Base-by-base conservation (phyloP, 1,140 invertebrate genomes). In the Pogonus chalceus region DNA sequence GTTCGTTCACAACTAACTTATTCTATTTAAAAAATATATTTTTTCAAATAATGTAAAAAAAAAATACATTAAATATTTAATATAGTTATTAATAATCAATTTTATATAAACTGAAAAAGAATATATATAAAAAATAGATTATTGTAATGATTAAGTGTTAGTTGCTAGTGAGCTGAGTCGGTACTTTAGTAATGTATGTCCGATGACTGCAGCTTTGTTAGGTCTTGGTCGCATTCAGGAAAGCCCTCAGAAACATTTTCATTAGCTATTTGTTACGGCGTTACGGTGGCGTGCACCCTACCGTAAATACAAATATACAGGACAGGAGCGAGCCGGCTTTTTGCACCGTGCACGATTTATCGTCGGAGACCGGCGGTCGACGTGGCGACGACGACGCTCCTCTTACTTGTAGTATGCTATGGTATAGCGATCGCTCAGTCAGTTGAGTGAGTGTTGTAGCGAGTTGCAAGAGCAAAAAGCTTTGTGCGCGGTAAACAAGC, bases 211-310 rank as follows among this genome's bases (percentile, higher is more conserved):
- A 58, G 61, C 62, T 66, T 66, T 64, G 59, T 66, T 64, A 62
- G 51, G 58, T 56, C 55, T 35, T 50, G 20, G 49, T 49, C 49
- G n/a, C 52, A 46, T 55, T 52, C 56, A 53, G 43, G 22, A 47
- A 49, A 31, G 9, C 37, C 18, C 58, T 64, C 61, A 58, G 56
- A 59, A 65, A 65, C 63, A 65, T 65, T 65, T 65, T 65, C 63
- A 65, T 65, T 65, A 63, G 63, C 63, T 63, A 65, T 65, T 65
- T 65, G 63, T 65, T 65, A 65, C 59, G 52, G 63, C 55, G 54
- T 31, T 31, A 31, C 14, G 26, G 26, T 31, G 26, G 14, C 26
- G 14, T 31, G 37, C 37, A 16, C 18, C 18, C 26, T 18, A 43
- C 37, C 37, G 37, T 43, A 43, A 43, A 43, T 43, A 43, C 37